phyloP scores from a whole-genome alignment of 2,888 invertebrate genomes.

The Cotesia congregata region DNA sequence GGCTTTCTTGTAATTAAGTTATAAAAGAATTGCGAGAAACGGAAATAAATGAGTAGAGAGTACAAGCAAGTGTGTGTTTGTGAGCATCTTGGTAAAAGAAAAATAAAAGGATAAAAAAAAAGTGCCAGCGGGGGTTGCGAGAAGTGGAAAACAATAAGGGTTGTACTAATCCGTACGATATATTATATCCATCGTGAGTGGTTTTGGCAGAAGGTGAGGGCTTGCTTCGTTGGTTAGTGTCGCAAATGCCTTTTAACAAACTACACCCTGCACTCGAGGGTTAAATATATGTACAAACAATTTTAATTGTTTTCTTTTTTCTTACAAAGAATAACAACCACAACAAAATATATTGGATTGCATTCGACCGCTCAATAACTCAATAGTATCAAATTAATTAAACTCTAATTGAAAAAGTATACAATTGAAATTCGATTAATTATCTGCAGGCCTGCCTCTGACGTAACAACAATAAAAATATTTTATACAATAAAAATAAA shows the following conservation, averaged over 20 bases:
- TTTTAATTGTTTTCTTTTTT: too few species aligned
- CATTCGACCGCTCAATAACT: too few species aligned
- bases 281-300: too few species aligned
- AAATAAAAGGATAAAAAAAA: constrained; percentile 34
- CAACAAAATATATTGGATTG: too few species aligned
- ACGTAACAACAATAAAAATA: too few species aligned
- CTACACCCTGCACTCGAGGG: constrained; percentile 3
- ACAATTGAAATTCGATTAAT: too few species aligned
- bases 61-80: neutral
- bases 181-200: constrained; percentile 68
- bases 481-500: neutral
- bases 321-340: too few species aligned
- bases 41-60: neutral
- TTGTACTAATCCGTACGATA: constrained; percentile 67
- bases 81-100: constrained; percentile 21
- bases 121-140: constrained; percentile 49
- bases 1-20: constrained; percentile 70
- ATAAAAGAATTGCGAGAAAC: constrained; percentile 51
- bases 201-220: constrained; percentile 57
- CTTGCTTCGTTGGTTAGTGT: constrained; percentile 46
- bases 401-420: too few species aligned
- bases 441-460: too few species aligned
- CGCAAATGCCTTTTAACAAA: constrained; percentile 49
- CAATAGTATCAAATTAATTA: too few species aligned
- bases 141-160: constrained; percentile 70